Base-by-base conservation (phyloP, 2,797 vertebrate species). In the Lepilemur septentrionalis region DNA sequence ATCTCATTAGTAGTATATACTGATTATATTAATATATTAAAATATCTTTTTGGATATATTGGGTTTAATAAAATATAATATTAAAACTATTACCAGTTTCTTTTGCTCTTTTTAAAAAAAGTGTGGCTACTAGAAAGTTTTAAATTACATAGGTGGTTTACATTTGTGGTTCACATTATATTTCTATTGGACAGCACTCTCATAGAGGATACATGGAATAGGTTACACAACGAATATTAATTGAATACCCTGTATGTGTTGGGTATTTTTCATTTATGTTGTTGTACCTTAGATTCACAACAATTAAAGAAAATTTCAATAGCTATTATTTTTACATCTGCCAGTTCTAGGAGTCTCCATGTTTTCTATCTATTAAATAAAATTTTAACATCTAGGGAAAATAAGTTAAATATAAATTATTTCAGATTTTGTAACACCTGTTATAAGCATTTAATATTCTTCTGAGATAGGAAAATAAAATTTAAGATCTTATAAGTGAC, bases 401-500 rank as follows among this genome's bases (percentile, higher is more conserved):
- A 94, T 92, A 94, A 97, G n/a, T 59, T 88, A 83, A 96, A 97
- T 67, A 65, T 78, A 97, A 73, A 92, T 95, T 96, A 97, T 95
- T 55, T 17, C 91, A 30, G 32, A 92, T 50, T 55, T 61, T 96
- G 78, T 97, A 98, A 97, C 87, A 97, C 57, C 85, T 97, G 59
- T 87, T 93, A 87, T 97, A 95, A 93, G 28, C 73, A 93, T 96
- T 98, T 93, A 97, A 97, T 97, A 96, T 96, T 95, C 92, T 41
- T 86, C 93, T 86, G 82, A 97, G 43, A 87, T 28, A 94, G 35
- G 84, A 81, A 80, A 94, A 96, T 72, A 95, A 97, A 98, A 97
- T 97, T 85, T 97, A 97, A 97, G 94, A 78, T 50, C 89, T 96
- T 97, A 87, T 91, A 97, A 98, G 65, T 97, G 95, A 97, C 97